phyloP scores from a whole-genome alignment of 2,113 vertebrate genomes.

The Chunga burmeisteri region DNA sequence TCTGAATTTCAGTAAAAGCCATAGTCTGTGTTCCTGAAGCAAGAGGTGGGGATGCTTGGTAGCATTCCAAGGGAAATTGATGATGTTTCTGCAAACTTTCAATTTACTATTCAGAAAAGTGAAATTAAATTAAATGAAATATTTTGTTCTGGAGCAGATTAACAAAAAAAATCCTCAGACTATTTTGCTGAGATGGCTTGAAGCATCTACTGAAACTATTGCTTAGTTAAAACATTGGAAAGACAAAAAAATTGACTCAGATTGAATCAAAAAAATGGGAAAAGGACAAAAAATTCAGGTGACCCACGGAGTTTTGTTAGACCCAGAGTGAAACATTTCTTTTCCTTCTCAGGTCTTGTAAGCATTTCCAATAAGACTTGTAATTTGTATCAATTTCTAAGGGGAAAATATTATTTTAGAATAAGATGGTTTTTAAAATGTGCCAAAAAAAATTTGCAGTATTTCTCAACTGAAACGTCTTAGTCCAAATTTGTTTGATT shows the following conservation, averaged over 20 bases:
- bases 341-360: not conserved
- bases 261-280: not conserved
- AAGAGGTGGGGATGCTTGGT: not conserved
- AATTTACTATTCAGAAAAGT: not conserved
- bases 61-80: not conserved
- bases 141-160: not conserved
- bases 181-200: not conserved
- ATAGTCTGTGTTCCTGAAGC: not conserved
- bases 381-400: not conserved
- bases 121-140: not conserved
- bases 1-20: not conserved
- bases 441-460: not conserved
- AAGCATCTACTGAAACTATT: not conserved
- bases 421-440: not conserved
- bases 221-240: not conserved
- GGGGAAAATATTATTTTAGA: not conserved
- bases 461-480: not conserved
- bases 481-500: not conserved
- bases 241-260: fast-evolving
- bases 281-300: not conserved
- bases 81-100: not conserved
- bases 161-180: not conserved
- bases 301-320: not conserved
- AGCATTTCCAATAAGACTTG: not conserved
- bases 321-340: not conserved